These are phyloP conservation scores for Ascaphus truei DNA, from an alignment of 2,113 vertebrate species.

Conservation along the genomic window DNA sequence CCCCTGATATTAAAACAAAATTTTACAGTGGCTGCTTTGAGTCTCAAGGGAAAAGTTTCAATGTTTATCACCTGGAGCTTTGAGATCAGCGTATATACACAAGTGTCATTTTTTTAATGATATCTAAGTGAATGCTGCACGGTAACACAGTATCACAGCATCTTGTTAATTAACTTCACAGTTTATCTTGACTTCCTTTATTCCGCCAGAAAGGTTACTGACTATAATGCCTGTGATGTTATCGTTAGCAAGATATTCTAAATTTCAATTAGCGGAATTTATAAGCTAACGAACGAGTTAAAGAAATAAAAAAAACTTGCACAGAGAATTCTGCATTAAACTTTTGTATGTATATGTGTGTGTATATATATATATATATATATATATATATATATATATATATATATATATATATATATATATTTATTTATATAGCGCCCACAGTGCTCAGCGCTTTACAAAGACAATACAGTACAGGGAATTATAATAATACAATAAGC, in stretches of 20 bases:
- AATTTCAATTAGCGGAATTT: constrained; percentile 56
- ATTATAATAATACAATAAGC: too few species aligned
- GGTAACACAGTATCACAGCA: constrained; percentile 1
- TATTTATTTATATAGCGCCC: too few species aligned
- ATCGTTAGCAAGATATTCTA: constrained; percentile 37
- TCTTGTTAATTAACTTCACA: constrained; percentile 56
- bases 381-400: too few species aligned
- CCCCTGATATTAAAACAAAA: neutral
- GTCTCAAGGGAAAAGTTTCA: neutral
- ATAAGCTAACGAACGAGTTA: constrained; percentile 46
- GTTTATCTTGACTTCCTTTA: constrained; percentile 47
- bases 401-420: too few species aligned
- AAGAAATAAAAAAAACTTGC: neutral
- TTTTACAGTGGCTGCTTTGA: neutral
- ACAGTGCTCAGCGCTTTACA: too few species aligned
- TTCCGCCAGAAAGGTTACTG: constrained; percentile 40
- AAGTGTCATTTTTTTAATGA: neutral
- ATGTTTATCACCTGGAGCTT: neutral
- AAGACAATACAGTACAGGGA: too few species aligned
- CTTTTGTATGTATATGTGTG: too few species aligned
- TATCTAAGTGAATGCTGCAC: neutral
- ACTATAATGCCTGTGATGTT: constrained; percentile 44
- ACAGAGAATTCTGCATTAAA: neutral
- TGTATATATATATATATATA: too few species aligned
- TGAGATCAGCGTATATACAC: too few species aligned